Base-by-base conservation (phyloP, 2,113 vertebrate genomes). In the Tragelaphus imberbis region DNA sequence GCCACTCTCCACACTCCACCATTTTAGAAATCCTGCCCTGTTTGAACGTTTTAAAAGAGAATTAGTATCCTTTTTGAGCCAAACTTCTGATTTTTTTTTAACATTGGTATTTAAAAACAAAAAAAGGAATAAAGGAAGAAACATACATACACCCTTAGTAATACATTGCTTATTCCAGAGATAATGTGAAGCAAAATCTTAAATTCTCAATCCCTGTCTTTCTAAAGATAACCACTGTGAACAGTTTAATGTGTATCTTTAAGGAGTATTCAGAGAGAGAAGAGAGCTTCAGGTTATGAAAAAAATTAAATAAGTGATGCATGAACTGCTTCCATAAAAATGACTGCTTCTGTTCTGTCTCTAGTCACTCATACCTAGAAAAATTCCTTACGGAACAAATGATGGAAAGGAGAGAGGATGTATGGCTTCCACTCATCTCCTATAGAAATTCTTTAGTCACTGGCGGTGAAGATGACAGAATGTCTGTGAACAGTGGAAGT, bases 371-470 rank as follows among this genome's bases (percentile, higher is more conserved):
- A 2, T 99, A 99, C 97, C 97, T 99, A 96, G 99, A 99, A 98
- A 99, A 99, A 98, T 99, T 99, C 97, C 99, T 99, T 98, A 99
- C 99, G 0, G 99, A 99, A 94, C 99, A 99, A 30, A 99, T 99
- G 99, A 99, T 99, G 98, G 99, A 99, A 98, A 99, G 99, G 49
- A 99, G 99, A 86, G 99, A 99, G 98, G 99, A 99, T 49, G 99
- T 99, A 2, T 99, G 99, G 99, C 99, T 99, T 95, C 99, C 99
- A 7, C 99, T 99, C 33, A 99, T 99, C 97, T 99, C 99, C 89
- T 99, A 99, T 93, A 99, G 99, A 98, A 99, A 99, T 98, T 99
- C 99, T 0, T 98, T 99, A 96, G 99, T 99, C 84, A 99, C 99
- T 0, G 99, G 99, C 0, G 99, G 99, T 1, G 99, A 99, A 93